These are phyloP conservation scores for Adela reaumurella DNA, from an alignment of 2,888 invertebrate species.

Conservation along the genomic window DNA sequence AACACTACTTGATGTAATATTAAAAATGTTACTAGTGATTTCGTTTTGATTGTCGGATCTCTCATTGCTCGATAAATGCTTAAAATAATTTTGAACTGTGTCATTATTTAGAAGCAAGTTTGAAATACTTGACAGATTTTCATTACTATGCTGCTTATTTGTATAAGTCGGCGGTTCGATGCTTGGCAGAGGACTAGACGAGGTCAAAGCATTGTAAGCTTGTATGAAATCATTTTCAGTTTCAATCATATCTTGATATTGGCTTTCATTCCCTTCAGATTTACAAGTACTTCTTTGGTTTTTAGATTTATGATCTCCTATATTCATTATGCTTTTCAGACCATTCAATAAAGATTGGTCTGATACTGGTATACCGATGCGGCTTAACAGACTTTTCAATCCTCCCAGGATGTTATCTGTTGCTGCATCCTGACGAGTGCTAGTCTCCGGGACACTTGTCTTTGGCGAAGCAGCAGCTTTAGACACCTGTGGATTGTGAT, in stretches of 20 bases:
- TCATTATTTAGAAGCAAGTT: too few relatives aligned
- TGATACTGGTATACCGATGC: constrained; percentile 29
- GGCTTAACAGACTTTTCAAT: constrained; percentile 28
- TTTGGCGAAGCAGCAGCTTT: neutral
- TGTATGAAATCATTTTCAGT: constrained; percentile 48
- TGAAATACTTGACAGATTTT: too few relatives aligned
- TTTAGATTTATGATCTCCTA: neutral
- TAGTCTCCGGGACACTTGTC: neutral
- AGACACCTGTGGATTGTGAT: neutral
- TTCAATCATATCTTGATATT: neutral
- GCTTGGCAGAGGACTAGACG: constrained; percentile 39
- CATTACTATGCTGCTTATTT: too few relatives aligned
- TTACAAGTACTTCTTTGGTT: neutral
- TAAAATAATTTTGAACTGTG: too few relatives aligned
- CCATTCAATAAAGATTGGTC: constrained; percentile 26
- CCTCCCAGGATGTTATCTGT: constrained; percentile 18
- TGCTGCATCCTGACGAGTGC: neutral
- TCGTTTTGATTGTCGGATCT: too few relatives aligned
- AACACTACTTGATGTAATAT: too few relatives aligned
- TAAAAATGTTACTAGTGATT: too few relatives aligned
- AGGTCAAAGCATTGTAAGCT: constrained; percentile 44
- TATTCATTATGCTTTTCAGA: constrained; percentile 10
- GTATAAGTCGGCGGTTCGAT: neutral
- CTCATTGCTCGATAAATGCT: too few relatives aligned
- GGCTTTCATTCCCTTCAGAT: neutral